Evolutionary conservation across 1,140 invertebrate species (phyloP).

Genomic region (Pseudoatta argentina): DNA sequence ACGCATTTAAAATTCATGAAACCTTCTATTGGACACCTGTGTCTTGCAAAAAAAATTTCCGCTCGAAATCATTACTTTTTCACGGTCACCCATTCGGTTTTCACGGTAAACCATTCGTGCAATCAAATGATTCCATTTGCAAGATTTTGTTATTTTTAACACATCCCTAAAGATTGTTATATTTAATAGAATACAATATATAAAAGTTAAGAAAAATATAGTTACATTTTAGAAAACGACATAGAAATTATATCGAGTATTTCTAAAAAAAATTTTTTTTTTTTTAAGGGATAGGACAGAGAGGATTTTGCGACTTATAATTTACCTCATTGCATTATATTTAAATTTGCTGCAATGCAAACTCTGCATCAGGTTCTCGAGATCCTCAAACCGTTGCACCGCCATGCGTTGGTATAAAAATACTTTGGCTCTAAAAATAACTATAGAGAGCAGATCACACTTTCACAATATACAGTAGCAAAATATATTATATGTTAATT

Average conservation of each 20-base stretch:
- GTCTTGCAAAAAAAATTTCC: not conserved
- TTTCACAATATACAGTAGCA: constrained; percentile 12
- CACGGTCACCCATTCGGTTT: not conserved
- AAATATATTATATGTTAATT: not conserved
- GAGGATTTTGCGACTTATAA: not conserved
- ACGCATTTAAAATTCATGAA: constrained; percentile 25
- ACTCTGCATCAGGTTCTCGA: not conserved
- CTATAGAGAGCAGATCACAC: not conserved
- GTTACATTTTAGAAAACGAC: not conserved
- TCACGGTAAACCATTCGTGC: not conserved
- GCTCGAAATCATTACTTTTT: not conserved
- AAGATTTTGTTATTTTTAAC: not conserved
- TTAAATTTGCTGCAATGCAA: not conserved
- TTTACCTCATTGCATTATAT: constrained; percentile 10
- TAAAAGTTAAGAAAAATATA: not conserved
- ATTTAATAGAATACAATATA: not conserved
- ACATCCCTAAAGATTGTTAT: not conserved
- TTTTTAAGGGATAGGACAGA: not conserved
- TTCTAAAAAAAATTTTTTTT: not conserved
- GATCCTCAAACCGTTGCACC: not conserved
- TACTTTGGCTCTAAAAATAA: constrained; percentile 26
- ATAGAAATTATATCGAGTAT: not conserved
- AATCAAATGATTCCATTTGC: not conserved
- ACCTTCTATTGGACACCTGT: not conserved
- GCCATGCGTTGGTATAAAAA: constrained; percentile 3